A percentile compares a stretch with the other conserved stretches of the same genome.
Conservation (phyloP, 1,140 invertebrate species). For the Bombus breviceps region DNA sequence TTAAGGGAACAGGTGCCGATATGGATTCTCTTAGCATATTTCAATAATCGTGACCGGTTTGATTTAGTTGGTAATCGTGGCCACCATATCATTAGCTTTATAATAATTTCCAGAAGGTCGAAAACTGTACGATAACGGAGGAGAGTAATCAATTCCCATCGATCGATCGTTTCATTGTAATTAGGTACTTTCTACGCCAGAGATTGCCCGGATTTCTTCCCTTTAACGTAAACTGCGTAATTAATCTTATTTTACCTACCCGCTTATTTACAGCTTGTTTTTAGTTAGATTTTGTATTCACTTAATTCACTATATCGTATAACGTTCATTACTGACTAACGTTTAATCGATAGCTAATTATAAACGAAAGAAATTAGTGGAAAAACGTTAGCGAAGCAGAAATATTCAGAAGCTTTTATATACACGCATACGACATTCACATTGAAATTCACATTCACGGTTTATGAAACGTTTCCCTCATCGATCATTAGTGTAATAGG, state of each 20-base stretch:
- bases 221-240: background rate
- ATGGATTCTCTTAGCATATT: slow-evolving; percentile 73
- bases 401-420: background rate
- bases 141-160: slow-evolving; percentile 1
- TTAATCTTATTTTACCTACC: background rate
- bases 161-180: slow-evolving; percentile 10
- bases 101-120: background rate
- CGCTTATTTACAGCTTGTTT: background rate
- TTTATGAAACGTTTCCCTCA: background rate
- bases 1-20: slow-evolving; percentile 73
- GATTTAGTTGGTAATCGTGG: slow-evolving; percentile 71
- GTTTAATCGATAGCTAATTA: background rate
- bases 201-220: background rate
- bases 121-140: background rate
- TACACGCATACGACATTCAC: background rate
- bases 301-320: background rate
- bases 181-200: background rate
- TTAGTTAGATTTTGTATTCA: background rate
- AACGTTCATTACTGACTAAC: background rate
- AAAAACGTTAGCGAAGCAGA: background rate
- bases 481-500: background rate
- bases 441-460: background rate
- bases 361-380: background rate
- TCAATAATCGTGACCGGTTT: slow-evolving; percentile 66
- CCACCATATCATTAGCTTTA: slow-evolving; percentile 22